phyloP scores from a whole-genome alignment of 2,797 vertebrate species.

The Chelon auratus region DNA sequence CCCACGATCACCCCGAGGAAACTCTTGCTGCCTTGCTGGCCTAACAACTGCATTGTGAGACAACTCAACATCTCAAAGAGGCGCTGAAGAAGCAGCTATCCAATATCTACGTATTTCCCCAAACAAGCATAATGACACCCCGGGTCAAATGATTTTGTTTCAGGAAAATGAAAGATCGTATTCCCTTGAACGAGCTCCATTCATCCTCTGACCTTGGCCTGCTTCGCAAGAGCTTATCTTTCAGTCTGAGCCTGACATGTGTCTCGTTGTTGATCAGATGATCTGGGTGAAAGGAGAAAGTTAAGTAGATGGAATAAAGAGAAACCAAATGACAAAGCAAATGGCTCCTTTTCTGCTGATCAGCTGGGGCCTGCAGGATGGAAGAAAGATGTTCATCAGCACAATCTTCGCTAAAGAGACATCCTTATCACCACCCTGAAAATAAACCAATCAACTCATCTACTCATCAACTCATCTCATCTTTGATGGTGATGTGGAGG shows the following conservation, averaged over 20 bases:
- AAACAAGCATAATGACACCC: conserved; percentile 7
- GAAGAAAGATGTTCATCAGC: background rate
- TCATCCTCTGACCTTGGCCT: conserved; percentile 10
- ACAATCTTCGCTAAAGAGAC: background rate
- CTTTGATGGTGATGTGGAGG: conserved; percentile 23
- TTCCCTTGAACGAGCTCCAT: conserved; percentile 1
- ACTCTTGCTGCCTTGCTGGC: conserved; percentile 7
- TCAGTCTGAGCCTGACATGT: conserved; percentile 3
- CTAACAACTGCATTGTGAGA: conserved; percentile 7
- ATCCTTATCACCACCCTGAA: background rate
- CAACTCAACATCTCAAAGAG: conserved; percentile 37
- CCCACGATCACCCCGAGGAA: conserved; percentile 40
- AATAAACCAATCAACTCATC: background rate
- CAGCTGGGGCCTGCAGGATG: background rate
- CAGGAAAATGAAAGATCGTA: conserved; percentile 28
- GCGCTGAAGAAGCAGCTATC: conserved; percentile 32
- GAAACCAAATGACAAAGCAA: background rate
- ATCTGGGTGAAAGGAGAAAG: background rate
- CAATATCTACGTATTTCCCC: conserved; percentile 6
- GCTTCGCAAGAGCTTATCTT: conserved; percentile 21
- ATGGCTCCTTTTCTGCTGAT: background rate
- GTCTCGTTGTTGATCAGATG: background rate
- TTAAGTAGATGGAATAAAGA: background rate
- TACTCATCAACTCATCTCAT: conserved; percentile 3
- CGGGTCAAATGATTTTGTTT: conserved; percentile 44